Evolutionary conservation across 2,113 vertebrate genomes (phyloP), one percentile per base, ranked within the genome.

Genomic region (Oplegnathus fasciatus): DNA sequence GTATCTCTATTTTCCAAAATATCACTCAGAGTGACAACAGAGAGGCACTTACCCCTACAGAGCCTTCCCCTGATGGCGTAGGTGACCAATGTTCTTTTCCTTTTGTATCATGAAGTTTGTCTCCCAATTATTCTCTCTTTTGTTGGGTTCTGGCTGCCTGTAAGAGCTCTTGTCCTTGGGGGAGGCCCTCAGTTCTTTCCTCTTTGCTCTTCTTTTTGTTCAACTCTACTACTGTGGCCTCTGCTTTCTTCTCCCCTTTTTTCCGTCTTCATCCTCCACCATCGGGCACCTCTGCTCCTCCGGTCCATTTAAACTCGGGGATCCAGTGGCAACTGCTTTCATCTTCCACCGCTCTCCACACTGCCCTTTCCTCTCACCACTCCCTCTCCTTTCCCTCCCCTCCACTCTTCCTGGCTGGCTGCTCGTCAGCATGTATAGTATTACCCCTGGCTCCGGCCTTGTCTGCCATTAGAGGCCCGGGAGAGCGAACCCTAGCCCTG

Each of bases 401-500:
- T 78, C 79, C 52, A 73, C 74, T 26, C 88, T 86, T n/a, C 86
- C 89, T 20, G 82, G 78, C 65, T 22, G 69, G 32, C 83, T 68
- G 80, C 96, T 96, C 94, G 97, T 98, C 97, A 96, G 93, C 96
- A 95, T 95, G 96, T 97, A 96, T 98, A 97, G 96, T 96, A 96
- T 99, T 98, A 98, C 98, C 95, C 95, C 95, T 92, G 89, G 96
- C 97, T 98, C 97, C 95, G 95, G 95, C 94, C 96, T 96, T 93
- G 96, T 96, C 97, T 97, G 96, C 97, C 97, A 98, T 99, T 99
- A 98, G 96, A 94, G 95, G 96, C 97, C 96, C 96, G 82, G 89
- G 97, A 98, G 98, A 98, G 96, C 95, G 95, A 99, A 98, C 96
- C 95, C 96, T 95, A 97, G 95, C 96, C 96, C 95, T 96, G 94